These are phyloP conservation scores for Procambarus clarkii DNA, from an alignment of 1,140 invertebrate genomes.

Conservation along the genomic window DNA sequence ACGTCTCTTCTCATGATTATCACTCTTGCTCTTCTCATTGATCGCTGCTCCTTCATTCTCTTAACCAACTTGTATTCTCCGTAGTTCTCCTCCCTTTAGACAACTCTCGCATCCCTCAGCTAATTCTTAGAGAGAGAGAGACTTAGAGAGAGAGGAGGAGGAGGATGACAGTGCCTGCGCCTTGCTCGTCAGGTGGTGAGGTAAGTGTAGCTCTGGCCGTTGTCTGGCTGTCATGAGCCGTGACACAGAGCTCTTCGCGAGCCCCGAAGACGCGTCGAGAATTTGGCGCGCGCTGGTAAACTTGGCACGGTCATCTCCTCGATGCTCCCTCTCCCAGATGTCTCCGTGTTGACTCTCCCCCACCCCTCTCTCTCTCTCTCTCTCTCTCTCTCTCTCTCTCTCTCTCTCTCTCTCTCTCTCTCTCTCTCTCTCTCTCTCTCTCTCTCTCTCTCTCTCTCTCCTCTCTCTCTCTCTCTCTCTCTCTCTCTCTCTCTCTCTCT, in stretches of 20 bases:
- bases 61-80: too few relatives aligned
- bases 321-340: too few relatives aligned
- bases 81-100: too few relatives aligned
- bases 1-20: too few relatives aligned
- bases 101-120: too few relatives aligned
- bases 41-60: too few relatives aligned
- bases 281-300: not conserved
- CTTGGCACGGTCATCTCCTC: not conserved
- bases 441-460: conserved; percentile 14
- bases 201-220: not conserved
- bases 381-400: not conserved
- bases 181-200: too few relatives aligned
- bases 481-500: conserved; percentile 11
- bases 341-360: not conserved
- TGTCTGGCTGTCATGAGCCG: not conserved
- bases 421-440: conserved; percentile 16
- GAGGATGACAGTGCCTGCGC: not conserved
- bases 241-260: not conserved
- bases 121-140: too few relatives aligned
- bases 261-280: not conserved
- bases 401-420: not conserved
- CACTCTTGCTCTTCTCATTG: too few relatives aligned
- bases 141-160: not conserved
- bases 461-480: not conserved
- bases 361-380: not conserved